A percentile compares a stretch with the other conserved stretches of the same genome.
phyloP scores from a whole-genome alignment of 2,797 vertebrate genomes.

The Psittacula derbiana region DNA sequence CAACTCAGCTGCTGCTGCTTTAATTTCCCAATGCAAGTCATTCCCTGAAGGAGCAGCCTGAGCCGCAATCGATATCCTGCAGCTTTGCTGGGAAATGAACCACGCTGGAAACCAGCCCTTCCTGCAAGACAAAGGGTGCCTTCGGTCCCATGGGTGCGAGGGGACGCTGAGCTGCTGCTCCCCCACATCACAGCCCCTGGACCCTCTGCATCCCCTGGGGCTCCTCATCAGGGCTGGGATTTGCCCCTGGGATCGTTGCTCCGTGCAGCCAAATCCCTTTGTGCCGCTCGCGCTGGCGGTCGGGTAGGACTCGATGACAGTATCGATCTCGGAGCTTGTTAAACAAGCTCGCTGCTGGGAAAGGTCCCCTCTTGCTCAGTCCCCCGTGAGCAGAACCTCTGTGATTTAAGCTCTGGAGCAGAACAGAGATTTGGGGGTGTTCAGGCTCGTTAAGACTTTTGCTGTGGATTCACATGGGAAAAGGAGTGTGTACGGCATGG shows the following conservation, averaged over 20 bases:
- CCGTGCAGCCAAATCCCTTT: fast-evolving
- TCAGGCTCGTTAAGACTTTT: neutral
- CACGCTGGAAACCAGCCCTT: neutral
- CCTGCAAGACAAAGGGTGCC: fast-evolving
- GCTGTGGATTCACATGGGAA: neutral
- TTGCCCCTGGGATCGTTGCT: neutral
- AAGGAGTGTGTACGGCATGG: fast-evolving
- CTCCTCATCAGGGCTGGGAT: neutral
- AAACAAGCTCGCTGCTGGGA: neutral
- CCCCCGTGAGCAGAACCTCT: fast-evolving
- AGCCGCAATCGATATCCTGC: neutral
- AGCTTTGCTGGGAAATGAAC: neutral
- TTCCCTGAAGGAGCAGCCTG: neutral
- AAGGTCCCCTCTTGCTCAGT: neutral
- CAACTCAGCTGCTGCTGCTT: neutral
- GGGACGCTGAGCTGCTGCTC: neutral
- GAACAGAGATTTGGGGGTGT: fast-evolving
- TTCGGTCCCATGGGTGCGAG: fast-evolving
- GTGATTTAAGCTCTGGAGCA: neutral
- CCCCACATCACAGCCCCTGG: neutral
- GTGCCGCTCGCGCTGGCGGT: fast-evolving
- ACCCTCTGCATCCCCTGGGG: fast-evolving
- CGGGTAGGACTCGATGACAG: neutral
- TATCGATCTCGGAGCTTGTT: neutral
- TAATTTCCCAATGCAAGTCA: neutral